Percentiles rank a stretch among this genome's conserved stretches.
Conservation (phyloP, 2,797 vertebrate genomes). For the Lemur catta region DNA sequence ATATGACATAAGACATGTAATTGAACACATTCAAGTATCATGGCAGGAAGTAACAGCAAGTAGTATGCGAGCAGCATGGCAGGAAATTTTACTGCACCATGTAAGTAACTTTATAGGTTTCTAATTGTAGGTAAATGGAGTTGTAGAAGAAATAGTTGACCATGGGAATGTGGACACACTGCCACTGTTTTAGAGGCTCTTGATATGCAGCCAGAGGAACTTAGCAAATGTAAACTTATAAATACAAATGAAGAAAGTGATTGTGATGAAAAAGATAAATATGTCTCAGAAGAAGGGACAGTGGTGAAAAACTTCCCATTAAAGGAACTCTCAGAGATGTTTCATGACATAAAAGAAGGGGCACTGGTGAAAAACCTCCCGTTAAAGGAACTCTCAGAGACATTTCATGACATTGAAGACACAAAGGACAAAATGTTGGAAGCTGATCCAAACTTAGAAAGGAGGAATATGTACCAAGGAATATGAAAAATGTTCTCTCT, state of each 20-base stretch:
- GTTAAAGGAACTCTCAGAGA: neutral
- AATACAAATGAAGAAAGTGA: neutral
- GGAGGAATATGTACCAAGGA: neutral
- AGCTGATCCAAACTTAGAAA: conserved; percentile 38
- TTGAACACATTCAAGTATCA: neutral
- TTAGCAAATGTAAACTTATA: neutral
- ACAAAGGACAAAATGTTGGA: neutral
- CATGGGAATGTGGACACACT: neutral
- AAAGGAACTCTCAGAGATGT: neutral
- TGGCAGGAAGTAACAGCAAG: neutral
- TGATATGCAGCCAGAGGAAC: neutral
- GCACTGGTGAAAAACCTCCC: neutral
- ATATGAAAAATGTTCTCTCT: neutral
- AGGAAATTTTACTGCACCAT: neutral
- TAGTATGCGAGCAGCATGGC: neutral
- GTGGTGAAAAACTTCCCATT: neutral
- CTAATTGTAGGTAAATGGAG: neutral
- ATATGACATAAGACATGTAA: neutral
- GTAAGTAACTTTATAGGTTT: neutral
- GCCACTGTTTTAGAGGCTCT: neutral
- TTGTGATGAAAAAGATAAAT: neutral
- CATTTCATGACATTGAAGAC: conserved; percentile 26
- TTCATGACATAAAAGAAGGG: conserved; percentile 28
- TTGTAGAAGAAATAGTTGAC: neutral
- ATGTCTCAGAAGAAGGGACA: neutral